Evolutionary conservation across 1,140 invertebrate species (phyloP).

Genomic region (Orchesella cincta): DNA sequence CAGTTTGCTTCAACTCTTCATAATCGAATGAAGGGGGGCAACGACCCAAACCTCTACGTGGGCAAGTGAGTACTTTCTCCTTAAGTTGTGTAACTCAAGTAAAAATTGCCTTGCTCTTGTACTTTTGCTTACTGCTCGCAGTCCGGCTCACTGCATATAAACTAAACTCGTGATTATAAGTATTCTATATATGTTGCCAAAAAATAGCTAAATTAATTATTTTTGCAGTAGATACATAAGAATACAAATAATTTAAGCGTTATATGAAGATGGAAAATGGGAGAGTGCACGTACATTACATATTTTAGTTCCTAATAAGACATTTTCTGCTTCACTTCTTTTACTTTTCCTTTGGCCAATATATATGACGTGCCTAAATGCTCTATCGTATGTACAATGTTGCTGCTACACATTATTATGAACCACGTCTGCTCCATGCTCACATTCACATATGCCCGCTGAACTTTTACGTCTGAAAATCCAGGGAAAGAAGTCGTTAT

Average conservation of each 20-base stretch:
- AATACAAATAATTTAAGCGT: no score
- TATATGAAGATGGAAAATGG: no score
- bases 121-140: neutral
- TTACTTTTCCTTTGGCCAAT: neutral
- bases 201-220: slow-evolving; percentile 17
- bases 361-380: no score
- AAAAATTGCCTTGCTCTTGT: neutral
- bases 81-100: neutral
- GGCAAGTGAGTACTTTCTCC: slow-evolving; percentile 43
- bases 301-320: neutral
- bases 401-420: no score
- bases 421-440: no score
- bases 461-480: no score
- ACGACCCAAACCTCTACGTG: slow-evolving; percentile 48
- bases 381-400: no score
- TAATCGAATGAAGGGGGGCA: slow-evolving; percentile 49
- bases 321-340: neutral
- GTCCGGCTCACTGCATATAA: neutral
- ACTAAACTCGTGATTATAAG: neutral
- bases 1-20: slow-evolving; percentile 46
- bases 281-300: no score
- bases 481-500: no score
- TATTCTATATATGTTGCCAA: neutral
- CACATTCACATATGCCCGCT: no score
- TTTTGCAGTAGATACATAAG: neutral